Evolutionary conservation across 2,797 vertebrate species (phyloP).

Genomic region (Clarias laeviceps): DNA sequence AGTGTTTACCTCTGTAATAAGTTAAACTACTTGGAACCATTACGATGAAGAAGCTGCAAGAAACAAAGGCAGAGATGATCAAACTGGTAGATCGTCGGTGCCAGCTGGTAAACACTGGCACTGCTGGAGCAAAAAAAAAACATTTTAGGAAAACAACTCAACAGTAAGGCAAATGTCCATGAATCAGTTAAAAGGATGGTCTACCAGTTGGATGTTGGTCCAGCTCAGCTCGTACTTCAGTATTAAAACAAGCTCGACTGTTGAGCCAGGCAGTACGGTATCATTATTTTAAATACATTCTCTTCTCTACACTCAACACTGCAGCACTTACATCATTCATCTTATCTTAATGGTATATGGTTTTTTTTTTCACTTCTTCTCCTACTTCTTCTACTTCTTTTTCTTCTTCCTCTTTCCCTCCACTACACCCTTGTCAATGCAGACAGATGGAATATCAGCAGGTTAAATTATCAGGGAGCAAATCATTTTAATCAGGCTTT

Average conservation of each 20-base stretch:
- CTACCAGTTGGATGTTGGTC: background rate
- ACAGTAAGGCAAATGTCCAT: background rate
- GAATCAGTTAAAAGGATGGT: background rate
- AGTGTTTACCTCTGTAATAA: background rate
- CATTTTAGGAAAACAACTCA: background rate
- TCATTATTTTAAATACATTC: background rate
- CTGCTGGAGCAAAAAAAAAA: background rate
- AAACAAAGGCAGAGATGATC: background rate
- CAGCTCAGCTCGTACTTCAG: background rate
- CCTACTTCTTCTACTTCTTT: background rate
- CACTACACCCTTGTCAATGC: conserved; percentile 29
- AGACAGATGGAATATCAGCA: conserved; percentile 64
- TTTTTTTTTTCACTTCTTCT: background rate
- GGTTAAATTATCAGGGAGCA: conserved; percentile 63
- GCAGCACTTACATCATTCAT: background rate
- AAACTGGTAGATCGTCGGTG: background rate
- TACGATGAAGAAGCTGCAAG: conserved; percentile 5
- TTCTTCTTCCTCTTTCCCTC: background rate
- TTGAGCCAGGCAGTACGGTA: background rate
- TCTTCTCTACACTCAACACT: background rate
- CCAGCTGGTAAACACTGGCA: background rate
- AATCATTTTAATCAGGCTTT: conserved; percentile 66
- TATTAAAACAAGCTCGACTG: background rate
- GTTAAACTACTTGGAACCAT: conserved; percentile 15
- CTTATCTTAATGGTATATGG: background rate